Evolutionary conservation across 2,888 invertebrate species (phyloP).

Genomic region (Acanthococcus lagerstroemiae): DNA sequence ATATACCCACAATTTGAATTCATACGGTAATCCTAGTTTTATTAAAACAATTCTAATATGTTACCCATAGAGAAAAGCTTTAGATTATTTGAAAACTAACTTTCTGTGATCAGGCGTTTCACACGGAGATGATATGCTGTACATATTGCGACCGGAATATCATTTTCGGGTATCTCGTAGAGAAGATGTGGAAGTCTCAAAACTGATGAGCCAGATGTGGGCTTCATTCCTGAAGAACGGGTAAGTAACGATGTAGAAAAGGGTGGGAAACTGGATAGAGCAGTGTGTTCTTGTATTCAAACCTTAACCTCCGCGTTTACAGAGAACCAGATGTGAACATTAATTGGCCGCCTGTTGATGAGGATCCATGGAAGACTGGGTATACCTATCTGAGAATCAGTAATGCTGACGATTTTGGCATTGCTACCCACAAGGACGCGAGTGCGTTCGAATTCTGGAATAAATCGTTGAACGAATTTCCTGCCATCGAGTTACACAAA

Average conservation of each 20-base stretch:
- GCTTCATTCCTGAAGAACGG: constrained; percentile 49
- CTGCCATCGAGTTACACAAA: not conserved
- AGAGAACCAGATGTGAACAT: constrained; percentile 4
- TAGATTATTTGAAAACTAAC: not conserved
- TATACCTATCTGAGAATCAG: constrained; percentile 4
- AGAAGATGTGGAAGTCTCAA: constrained; percentile 47
- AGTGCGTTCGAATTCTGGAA: constrained; percentile 1
- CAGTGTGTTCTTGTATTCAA: too few relatives aligned
- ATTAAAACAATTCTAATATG: constrained; percentile 35
- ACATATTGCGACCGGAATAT: constrained; percentile 38
- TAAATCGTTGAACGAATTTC: not conserved
- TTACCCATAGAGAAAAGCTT: not conserved
- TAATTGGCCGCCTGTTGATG: not conserved
- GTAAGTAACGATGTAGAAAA: too few relatives aligned
- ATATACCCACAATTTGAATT: constrained; percentile 40
- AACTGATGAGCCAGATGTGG: constrained; percentile 47
- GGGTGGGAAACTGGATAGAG: too few relatives aligned
- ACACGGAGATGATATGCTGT: constrained; percentile 38
- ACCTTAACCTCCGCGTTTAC: not conserved
- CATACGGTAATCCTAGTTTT: constrained; percentile 50
- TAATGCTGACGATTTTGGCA: not conserved
- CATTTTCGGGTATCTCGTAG: constrained; percentile 42
- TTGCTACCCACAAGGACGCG: not conserved
- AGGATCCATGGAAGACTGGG: not conserved
- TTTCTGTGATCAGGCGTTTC: constrained; percentile 35